phyloP scores from a whole-genome alignment of 2,113 vertebrate species.

The pig (Sus scrofa) region DNA sequence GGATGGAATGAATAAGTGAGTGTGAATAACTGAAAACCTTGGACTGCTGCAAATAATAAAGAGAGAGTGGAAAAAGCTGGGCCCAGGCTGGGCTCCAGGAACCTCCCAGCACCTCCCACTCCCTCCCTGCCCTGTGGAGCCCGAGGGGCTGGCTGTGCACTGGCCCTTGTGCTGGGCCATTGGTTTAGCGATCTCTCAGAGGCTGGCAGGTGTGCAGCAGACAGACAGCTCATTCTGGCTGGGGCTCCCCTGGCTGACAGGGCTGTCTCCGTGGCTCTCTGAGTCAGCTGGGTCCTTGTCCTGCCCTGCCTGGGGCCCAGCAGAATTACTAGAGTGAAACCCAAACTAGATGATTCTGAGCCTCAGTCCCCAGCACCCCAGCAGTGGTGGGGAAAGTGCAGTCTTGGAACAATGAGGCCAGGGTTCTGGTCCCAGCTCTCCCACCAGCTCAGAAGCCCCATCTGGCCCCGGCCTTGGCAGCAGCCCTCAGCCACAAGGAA shows the following conservation, averaged over 20 bases:
- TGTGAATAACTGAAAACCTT: slow-evolving; percentile 30
- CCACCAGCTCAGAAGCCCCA: neutral
- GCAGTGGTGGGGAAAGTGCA: neutral
- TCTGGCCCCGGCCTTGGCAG: neutral
- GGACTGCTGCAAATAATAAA: neutral
- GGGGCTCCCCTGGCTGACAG: neutral
- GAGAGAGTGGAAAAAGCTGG: neutral
- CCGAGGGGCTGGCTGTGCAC: neutral
- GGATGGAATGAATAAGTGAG: neutral
- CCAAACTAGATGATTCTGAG: neutral
- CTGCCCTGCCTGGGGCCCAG: neutral
- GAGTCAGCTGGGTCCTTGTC: slow-evolving; percentile 41
- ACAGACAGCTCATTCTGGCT: neutral
- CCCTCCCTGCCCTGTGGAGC: neutral
- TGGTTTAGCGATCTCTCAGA: neutral
- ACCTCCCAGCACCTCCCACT: neutral
- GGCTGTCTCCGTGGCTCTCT: neutral
- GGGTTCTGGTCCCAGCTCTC: neutral
- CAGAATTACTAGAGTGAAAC: neutral
- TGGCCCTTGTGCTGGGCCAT: neutral
- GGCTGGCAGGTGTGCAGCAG: neutral
- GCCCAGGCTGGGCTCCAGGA: neutral
- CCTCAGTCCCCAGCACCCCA: neutral
- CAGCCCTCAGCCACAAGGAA: neutral
- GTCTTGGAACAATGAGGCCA: neutral